Base-by-base conservation (phyloP, 2,888 invertebrate species). In the Callimorpha dominula region DNA sequence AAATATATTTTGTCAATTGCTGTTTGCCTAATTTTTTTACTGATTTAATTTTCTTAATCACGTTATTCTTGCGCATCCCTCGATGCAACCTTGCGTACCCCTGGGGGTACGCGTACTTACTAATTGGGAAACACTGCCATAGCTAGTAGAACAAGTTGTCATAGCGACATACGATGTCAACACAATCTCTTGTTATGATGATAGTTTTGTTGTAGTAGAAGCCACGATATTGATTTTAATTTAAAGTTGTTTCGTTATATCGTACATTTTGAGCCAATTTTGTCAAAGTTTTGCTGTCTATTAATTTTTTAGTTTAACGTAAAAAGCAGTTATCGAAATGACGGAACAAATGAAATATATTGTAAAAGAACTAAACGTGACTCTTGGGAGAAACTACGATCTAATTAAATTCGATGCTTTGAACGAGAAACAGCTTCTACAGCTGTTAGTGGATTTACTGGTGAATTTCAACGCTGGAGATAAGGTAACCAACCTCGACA, bases 351-450 rank as follows among this genome's bases (percentile, higher is more conserved):
- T 97, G 81, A 97, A 97, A 91, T 96, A 96, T 85, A 96, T 97
- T 78, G 97, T 98, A 65, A 96, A 96, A 77, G 97, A 97, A 91
- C 89, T 98, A 77, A 98, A 98, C 89, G 96, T 97, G 83, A 95
- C 96, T 66, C 96, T 98, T 83, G 96, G 96, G 70, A 97, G 97
- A 84, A 97, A 96, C 86, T 98, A 97, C 86, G 98, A 98, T 87
- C 93, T 98, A 76, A 98, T 99, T 86, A 97, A 98, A 81, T 98
- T 99, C 91, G 98, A 98, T 93, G 97, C 98, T 8, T 92, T 98
- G 75, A 97, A 97, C 76, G 96, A 97, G 65, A 97, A 97, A 78
- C 97, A 97, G 86, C 94, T 98, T 74, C 91, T 99, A 40, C 98
- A 98, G 95, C 95, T 98, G 78, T 93, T 98, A 42, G 97, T 97